Percentiles rank a stretch among this genome's conserved stretches.
These are phyloP conservation scores for Halcyon badia DNA, from an alignment of 2,797 vertebrate genomes.

Conservation along the genomic window DNA sequence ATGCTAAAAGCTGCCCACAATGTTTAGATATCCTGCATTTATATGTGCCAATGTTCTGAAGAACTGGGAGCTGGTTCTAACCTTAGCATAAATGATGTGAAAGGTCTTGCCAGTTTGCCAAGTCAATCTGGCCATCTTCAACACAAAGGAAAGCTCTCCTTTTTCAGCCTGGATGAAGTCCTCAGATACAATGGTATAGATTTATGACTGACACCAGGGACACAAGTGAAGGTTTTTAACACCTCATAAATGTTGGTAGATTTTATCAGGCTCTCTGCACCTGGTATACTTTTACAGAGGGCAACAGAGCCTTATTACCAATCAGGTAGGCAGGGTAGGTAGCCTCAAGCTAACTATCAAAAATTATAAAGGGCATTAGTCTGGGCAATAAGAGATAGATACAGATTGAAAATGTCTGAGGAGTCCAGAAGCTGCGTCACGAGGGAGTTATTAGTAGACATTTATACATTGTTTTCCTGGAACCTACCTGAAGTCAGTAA, in stretches of 20 bases:
- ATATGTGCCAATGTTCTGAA: neutral
- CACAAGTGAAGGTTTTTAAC: neutral
- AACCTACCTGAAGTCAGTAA: neutral
- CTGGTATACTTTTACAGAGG: neutral
- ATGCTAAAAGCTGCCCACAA: neutral
- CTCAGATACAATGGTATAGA: neutral
- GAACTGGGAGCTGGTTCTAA: accelerated
- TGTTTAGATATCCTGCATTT: neutral
- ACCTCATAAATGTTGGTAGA: neutral
- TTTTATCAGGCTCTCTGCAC: neutral
- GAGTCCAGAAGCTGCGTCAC: neutral
- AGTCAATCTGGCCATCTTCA: neutral
- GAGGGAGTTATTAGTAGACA: neutral
- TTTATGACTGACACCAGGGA: neutral
- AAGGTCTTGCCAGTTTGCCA: neutral
- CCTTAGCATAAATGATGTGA: neutral
- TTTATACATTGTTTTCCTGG: neutral
- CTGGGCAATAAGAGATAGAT: neutral
- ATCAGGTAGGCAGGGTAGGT: neutral
- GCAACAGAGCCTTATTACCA: neutral
- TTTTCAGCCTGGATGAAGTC: neutral
- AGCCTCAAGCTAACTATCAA: neutral
- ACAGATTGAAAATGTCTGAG: neutral
- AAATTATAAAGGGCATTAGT: neutral
- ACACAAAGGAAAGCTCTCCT: neutral